These are phyloP conservation scores for Chaetodon trifascialis DNA, from an alignment of 2,113 vertebrate genomes.

Conservation along the genomic window DNA sequence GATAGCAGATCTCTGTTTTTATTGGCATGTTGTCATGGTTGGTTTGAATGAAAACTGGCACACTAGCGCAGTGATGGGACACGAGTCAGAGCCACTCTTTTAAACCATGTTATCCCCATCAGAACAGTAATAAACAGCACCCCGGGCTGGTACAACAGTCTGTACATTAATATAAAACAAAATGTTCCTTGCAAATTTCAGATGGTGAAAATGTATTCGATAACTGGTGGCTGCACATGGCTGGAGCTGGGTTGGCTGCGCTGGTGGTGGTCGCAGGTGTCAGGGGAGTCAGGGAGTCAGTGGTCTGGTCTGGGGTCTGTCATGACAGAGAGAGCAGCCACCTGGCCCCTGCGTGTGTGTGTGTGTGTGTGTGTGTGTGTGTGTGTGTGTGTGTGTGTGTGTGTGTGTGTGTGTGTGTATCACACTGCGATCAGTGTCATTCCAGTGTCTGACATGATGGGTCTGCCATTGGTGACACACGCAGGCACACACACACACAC, in stretches of 20 bases:
- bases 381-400: constrained; percentile 36
- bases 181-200: constrained; percentile 43
- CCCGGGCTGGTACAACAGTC: not conserved
- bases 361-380: constrained; percentile 35
- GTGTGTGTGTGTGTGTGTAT: constrained; percentile 24
- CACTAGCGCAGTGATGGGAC: not conserved
- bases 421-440: constrained; percentile 61
- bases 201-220: constrained; percentile 54
- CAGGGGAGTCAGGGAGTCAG: constrained; percentile 50
- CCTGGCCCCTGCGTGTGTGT: constrained; percentile 41
- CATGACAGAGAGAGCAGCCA: constrained; percentile 63
- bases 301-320: constrained; percentile 64
- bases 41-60: constrained; percentile 8
- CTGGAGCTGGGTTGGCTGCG: constrained; percentile 57
- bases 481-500: constrained; percentile 25
- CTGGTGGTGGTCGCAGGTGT: constrained; percentile 65
- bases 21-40: not conserved
- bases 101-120: not conserved
- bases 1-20: not conserved
- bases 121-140: constrained; percentile 1
- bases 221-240: constrained; percentile 63
- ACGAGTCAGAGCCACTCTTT: not conserved
- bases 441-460: constrained; percentile 70
- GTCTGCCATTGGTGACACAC: constrained; percentile 55
- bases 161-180: constrained; percentile 22